Base-by-base conservation (phyloP, 2,888 invertebrate species). In the Notodonta ziczac region DNA sequence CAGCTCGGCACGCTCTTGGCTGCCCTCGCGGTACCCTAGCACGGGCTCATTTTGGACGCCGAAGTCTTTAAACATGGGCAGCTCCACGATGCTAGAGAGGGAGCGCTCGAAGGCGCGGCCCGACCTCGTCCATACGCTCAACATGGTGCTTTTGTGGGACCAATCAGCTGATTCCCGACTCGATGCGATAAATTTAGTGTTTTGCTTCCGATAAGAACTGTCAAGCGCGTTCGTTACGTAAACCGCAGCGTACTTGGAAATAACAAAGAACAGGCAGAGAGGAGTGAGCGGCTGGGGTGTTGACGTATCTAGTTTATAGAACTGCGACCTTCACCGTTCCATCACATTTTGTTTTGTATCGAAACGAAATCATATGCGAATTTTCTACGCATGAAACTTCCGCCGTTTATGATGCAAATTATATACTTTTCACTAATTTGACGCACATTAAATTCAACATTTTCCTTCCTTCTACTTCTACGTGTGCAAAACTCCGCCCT, bases 41-140 rank as follows among this genome's bases (percentile, higher is more conserved):
- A 98, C 87, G 0, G 98, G 98, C 86, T 98, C 98, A 91, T 98
- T 98, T 82, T 94, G 90, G 9, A 97, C 94, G 6, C 89, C 87
- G 79, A 96, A 96, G 68, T 97, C 97, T 39, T 95, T 91, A 14
- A 97, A 85, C 71, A 95, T 95, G 46, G 95, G 88, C 57, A 95
- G 91, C 48, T 96, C 95, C 13, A 97, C 95, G 53, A 97, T 94
- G 61, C 96, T 96, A 58, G 95, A 94, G 58, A 84, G 61, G 77
- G 89, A 71, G 86, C 92, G 74, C 73, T 87, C 88, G 57, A 89
- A 73, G 32, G 95, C 94, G 78, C 97, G 95, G 94, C 66, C 57
- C 16, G 77, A 69, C 60, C 76, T 81, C 55, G 80, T 67, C 67
- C 84, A 83, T 57, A 85, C 72, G 62, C 74, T 80, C 72, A 87